Evolutionary conservation across 2,797 vertebrate genomes (phyloP).

Genomic region (Ispidina picta): DNA sequence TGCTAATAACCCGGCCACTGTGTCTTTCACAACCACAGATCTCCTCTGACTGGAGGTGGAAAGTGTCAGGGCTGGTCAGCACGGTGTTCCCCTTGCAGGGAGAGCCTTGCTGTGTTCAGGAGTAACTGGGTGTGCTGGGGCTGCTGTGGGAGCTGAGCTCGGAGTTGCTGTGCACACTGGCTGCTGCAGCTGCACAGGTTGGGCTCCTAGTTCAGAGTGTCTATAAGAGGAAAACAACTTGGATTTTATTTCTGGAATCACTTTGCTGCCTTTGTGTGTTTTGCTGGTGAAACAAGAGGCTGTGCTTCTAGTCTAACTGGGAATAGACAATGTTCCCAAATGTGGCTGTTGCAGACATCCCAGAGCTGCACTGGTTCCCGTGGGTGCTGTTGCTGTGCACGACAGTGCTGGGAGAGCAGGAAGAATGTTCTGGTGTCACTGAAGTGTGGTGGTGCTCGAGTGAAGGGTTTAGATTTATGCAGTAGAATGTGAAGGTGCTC

Average conservation of each 20-base stretch:
- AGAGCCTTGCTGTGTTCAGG: neutral
- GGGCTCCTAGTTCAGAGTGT: neutral
- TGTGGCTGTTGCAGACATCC: neutral
- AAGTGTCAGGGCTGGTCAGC: neutral
- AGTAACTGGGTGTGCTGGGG: neutral
- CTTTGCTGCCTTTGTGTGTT: neutral
- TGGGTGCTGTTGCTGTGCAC: neutral
- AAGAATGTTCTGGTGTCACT: neutral
- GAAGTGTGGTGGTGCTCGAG: neutral
- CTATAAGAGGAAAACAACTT: neutral
- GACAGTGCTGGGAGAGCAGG: neutral
- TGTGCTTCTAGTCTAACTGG: neutral
- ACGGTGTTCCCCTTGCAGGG: rapidly evolving
- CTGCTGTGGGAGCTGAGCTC: neutral
- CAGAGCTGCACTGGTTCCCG: neutral
- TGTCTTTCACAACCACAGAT: neutral
- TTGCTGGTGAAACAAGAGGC: neutral
- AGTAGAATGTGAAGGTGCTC: neutral
- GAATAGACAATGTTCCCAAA: neutral
- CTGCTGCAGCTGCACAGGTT: neutral
- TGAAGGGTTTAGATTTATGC: neutral
- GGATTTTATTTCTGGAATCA: neutral
- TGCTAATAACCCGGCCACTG: neutral
- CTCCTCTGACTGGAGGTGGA: neutral
- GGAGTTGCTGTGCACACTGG: rapidly evolving